Percentiles rank a stretch among this genome's conserved stretches.
Evolutionary conservation across 2,797 vertebrate species (phyloP).

Genomic region (Rhinella marina): DNA sequence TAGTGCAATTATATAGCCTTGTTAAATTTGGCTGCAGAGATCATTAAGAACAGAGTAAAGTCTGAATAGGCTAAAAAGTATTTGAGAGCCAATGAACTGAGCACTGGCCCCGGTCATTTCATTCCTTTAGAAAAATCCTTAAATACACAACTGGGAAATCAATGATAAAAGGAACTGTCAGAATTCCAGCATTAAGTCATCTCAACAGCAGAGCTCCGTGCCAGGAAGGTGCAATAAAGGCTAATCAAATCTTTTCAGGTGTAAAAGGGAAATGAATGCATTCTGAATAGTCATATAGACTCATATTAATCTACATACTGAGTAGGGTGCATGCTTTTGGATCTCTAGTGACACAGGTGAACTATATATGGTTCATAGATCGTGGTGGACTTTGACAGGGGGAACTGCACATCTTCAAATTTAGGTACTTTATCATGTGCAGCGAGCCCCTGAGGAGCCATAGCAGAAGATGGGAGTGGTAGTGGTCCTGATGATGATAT

Average conservation of each 20-base stretch:
- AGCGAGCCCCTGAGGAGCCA: no score
- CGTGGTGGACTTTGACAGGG: no score
- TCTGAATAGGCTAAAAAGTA: background rate
- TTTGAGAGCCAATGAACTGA: background rate
- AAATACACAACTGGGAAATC: constrained; percentile 30
- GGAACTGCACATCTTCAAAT: no score
- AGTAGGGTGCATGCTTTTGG: background rate
- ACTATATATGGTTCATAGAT: no score
- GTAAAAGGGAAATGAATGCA: background rate
- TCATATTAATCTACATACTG: background rate
- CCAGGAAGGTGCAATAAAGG: constrained; percentile 20
- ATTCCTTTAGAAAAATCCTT: background rate
- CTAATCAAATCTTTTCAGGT: background rate
- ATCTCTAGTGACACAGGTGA: no score
- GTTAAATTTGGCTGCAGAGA: background rate
- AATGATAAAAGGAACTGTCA: background rate
- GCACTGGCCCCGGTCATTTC: background rate
- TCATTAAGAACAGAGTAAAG: constrained; percentile 5
- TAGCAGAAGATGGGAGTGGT: no score
- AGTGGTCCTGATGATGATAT: no score
- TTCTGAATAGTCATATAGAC: background rate
- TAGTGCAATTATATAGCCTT: background rate
- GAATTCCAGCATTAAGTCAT: background rate
- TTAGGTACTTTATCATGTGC: no score
- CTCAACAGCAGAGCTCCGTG: background rate